These are phyloP conservation scores for Petrocephalus sullivani DNA, from an alignment of 2,797 vertebrate genomes.

Conservation along the genomic window DNA sequence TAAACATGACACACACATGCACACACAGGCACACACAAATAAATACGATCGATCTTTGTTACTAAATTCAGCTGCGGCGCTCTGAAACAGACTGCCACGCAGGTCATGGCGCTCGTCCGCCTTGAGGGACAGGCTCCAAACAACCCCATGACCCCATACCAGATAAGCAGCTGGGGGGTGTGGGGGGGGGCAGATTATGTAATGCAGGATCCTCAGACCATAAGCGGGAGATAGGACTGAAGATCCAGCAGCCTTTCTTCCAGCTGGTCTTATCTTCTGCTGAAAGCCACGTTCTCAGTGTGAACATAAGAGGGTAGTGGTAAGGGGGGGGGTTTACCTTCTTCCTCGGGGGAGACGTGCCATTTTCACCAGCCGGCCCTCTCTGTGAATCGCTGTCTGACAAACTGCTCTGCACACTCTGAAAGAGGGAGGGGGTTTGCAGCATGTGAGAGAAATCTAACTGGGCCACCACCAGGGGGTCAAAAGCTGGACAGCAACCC, in stretches of 20 bases:
- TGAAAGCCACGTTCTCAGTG: not conserved
- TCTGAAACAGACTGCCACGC: not conserved
- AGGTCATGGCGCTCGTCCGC: not conserved
- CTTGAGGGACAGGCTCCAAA: not conserved
- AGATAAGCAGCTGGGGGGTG: not conserved
- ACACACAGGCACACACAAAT: too few relatives aligned
- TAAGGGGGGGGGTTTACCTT: constrained; percentile 45
- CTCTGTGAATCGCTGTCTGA: constrained; percentile 28
- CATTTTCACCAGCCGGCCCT: constrained; percentile 18
- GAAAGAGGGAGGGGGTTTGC: not conserved
- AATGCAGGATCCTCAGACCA: not conserved
- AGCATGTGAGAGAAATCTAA: not conserved
- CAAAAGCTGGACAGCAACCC: too few relatives aligned
- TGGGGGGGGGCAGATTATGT: not conserved
- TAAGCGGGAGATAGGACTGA: not conserved
- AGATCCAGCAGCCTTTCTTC: not conserved
- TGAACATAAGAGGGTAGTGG: not conserved
- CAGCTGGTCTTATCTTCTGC: not conserved
- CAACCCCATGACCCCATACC: not conserved
- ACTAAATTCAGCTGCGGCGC: not conserved
- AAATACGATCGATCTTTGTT: not conserved
- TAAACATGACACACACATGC: too few relatives aligned
- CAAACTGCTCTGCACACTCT: not conserved
- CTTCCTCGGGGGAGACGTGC: constrained; percentile 37
- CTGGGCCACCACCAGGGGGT: too few relatives aligned